These are phyloP conservation scores for Synanthedon formicaeformis DNA, from an alignment of 2,888 invertebrate species.

Conservation along the genomic window DNA sequence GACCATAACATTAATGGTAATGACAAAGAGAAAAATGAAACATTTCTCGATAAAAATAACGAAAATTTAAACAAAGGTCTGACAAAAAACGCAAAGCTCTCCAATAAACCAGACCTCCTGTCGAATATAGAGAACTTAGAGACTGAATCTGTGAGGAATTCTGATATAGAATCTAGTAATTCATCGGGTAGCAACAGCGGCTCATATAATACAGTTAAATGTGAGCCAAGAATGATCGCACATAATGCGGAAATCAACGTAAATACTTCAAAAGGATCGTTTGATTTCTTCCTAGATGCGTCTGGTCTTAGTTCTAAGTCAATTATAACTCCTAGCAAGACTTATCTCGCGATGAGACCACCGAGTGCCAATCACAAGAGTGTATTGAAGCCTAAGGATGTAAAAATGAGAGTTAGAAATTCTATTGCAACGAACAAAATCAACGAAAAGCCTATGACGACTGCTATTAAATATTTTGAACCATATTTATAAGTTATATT, in stretches of 20 bases:
- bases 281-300: constrained; percentile 82
- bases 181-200: constrained; percentile 67
- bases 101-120: constrained; percentile 66
- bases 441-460: constrained; percentile 68
- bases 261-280: constrained; percentile 63
- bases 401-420: constrained; percentile 79
- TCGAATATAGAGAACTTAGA: constrained; percentile 69
- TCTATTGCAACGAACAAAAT: constrained; percentile 71
- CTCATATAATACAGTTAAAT: constrained; percentile 59
- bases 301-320: constrained; percentile 85
- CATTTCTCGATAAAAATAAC: constrained; percentile 36
- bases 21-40: constrained; percentile 33
- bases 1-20: constrained; percentile 29
- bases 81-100: constrained; percentile 57
- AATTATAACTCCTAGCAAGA: constrained; percentile 70
- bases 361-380: constrained; percentile 80
- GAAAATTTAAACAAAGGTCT: constrained; percentile 34
- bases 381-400: constrained; percentile 81
- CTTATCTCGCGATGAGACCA: constrained; percentile 59
- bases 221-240: constrained; percentile 51
- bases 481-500: constrained; percentile 53
- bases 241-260: constrained; percentile 28
- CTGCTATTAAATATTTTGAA: constrained; percentile 69
- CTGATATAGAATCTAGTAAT: constrained; percentile 75
- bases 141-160: constrained; percentile 74